Evolutionary conservation across 2,888 invertebrate genomes (phyloP).

Genomic region (Hipparchia sbordonii): DNA sequence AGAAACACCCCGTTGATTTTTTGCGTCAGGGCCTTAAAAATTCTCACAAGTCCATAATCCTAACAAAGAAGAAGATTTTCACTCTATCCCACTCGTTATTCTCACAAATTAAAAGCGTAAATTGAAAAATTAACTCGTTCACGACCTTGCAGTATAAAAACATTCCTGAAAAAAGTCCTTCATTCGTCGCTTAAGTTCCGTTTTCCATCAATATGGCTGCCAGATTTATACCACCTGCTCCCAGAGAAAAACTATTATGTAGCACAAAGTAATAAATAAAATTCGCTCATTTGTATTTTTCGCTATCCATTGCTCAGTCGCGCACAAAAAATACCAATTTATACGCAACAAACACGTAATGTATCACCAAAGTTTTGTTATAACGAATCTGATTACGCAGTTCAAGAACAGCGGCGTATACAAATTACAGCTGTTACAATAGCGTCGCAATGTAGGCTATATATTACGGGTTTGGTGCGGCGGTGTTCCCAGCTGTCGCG

Average conservation of each 20-base stretch:
- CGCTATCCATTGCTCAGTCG: constrained; percentile 25
- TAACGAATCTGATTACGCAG: constrained; percentile 24
- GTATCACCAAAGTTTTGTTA: constrained; percentile 29
- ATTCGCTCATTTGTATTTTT: constrained; percentile 5
- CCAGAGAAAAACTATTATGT: constrained; percentile 21
- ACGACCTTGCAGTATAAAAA: constrained; percentile 5
- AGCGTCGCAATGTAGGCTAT: constrained; percentile 22
- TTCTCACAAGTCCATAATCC: no score
- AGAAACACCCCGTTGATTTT: no score
- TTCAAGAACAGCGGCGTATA: constrained; percentile 23
- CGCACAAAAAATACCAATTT: constrained; percentile 15
- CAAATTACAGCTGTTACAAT: constrained; percentile 24
- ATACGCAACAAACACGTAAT: constrained; percentile 29
- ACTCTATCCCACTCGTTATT: background rate
- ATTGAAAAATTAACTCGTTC: background rate
- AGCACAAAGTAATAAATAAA: background rate
- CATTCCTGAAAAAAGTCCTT: constrained; percentile 26
- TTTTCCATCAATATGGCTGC: constrained; percentile 33
- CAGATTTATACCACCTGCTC: constrained; percentile 35
- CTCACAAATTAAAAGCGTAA: background rate
- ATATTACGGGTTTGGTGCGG: constrained; percentile 22
- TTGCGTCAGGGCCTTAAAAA: no score
- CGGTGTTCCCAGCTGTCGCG: constrained; percentile 16
- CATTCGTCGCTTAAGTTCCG: constrained; percentile 25
- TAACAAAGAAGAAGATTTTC: no score